Evolutionary conservation across 2,113 vertebrate genomes (phyloP).

Genomic region (Hydrochoerus hydrochaeris): DNA sequence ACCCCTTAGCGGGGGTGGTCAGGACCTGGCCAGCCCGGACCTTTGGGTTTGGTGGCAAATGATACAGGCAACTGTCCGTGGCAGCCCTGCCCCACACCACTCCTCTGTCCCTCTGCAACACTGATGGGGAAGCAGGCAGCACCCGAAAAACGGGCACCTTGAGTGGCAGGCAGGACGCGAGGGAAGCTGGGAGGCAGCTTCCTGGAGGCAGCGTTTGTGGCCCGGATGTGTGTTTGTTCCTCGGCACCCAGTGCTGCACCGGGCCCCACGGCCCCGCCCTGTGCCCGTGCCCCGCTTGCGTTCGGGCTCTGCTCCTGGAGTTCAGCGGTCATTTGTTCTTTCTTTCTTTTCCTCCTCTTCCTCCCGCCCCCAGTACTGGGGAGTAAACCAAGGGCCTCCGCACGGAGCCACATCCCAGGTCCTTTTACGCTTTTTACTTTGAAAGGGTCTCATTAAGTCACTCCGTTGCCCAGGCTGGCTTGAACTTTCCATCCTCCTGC

Average conservation of each 20-base stretch:
- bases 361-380: background rate
- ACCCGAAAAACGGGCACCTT: too few relatives aligned
- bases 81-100: background rate
- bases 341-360: background rate
- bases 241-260: background rate
- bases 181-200: background rate
- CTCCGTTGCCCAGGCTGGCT: background rate
- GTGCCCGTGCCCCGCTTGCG: background rate
- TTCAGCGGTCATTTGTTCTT: background rate
- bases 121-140: background rate
- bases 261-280: background rate
- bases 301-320: background rate
- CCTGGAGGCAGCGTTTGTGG: background rate
- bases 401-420: background rate
- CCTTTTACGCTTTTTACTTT: background rate
- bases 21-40: background rate
- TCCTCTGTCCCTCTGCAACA: background rate
- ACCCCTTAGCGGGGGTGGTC: conserved; percentile 49
- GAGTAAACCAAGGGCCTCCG: background rate
- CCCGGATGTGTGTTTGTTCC: background rate
- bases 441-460: background rate
- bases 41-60: background rate
- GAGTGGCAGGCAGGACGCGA: background rate
- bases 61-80: accelerated
- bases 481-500: background rate